These are phyloP conservation scores for Heliconius ismenius DNA, from an alignment of 2,888 invertebrate species.

Conservation along the genomic window DNA sequence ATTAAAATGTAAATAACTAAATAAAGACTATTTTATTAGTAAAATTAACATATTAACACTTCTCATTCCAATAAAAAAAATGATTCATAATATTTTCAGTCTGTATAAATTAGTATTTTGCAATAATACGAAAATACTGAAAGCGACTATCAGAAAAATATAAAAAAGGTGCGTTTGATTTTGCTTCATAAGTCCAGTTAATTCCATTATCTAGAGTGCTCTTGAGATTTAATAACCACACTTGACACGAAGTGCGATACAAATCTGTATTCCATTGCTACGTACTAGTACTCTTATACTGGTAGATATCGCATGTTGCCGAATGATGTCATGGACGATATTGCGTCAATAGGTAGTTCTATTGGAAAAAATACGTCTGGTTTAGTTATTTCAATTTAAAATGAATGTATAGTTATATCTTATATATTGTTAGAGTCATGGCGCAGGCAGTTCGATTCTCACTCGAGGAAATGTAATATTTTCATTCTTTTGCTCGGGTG, in stretches of 20 bases:
- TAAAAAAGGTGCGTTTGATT: constrained; percentile 50
- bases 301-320: constrained; percentile 51
- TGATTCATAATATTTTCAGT: too few relatives aligned
- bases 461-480: too few relatives aligned
- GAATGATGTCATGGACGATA: constrained; percentile 53
- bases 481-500: too few relatives aligned
- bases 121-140: not conserved
- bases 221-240: constrained; percentile 74
- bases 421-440: too few relatives aligned
- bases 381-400: too few relatives aligned
- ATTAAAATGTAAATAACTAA: too few relatives aligned
- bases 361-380: too few relatives aligned
- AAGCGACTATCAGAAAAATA: constrained; percentile 31
- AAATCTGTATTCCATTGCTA: constrained; percentile 58
- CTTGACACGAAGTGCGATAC: constrained; percentile 67
- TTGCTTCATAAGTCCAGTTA: constrained; percentile 55
- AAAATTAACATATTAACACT: too few relatives aligned
- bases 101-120: not conserved
- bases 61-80: too few relatives aligned
- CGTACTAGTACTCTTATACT: not conserved
- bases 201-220: constrained; percentile 80
- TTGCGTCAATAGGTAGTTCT: constrained; percentile 56
- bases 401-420: too few relatives aligned
- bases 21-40: too few relatives aligned
- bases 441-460: too few relatives aligned